Base-by-base conservation (phyloP, 2,113 vertebrate genomes). In the Panurus biarmicus region DNA sequence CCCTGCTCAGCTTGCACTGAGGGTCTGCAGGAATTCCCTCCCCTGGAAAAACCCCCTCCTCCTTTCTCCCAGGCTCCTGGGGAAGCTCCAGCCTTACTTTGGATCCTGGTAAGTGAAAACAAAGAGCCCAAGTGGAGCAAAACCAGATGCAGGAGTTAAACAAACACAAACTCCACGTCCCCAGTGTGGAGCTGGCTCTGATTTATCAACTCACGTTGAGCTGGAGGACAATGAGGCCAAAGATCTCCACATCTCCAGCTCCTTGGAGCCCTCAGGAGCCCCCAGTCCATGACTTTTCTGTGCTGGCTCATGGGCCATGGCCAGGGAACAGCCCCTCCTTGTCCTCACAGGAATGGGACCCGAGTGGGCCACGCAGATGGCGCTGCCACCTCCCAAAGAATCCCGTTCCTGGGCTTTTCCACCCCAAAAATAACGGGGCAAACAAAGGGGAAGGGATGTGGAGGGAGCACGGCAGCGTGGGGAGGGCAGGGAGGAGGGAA, bases 41-140 rank as follows among this genome's bases (percentile, higher is more conserved):
- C 65, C 29, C 65, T 92, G 80, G 71, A 81, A 94, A 82, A 89
- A 45, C 19, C 57, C 79, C 38, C 80, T 81, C 54, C 83, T 85
- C 5, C 40, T 92, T 94, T 89, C 83, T 94, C 54, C 74, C 9
- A 25, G 61, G 70, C 29, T 89, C 84, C 92, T 69, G 91, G 76
- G 42, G 93, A 90, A 81, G 25, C 86, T 90, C 53, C 23, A 22
- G 66, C 47, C 58, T 56, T 71, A 14, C 48, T 84, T 74, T 0
- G 3, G 60, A 14, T 90, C 69, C 79, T 0, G 83, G 86, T 92
- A 89, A 94, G 69, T 14, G 17, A 67, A 88, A 94, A 66, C 79
- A 88, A 96, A 89, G 95, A 94, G 85, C 80, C 70, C 62, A 72
- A 94, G 77, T 11, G 62, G 87, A 96, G 95, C 91, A 92, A 95